A percentile compares a stretch with the other conserved stretches of the same genome.
These are phyloP conservation scores for Phalera bucephala DNA, from an alignment of 2,888 invertebrate species.

Conservation along the genomic window DNA sequence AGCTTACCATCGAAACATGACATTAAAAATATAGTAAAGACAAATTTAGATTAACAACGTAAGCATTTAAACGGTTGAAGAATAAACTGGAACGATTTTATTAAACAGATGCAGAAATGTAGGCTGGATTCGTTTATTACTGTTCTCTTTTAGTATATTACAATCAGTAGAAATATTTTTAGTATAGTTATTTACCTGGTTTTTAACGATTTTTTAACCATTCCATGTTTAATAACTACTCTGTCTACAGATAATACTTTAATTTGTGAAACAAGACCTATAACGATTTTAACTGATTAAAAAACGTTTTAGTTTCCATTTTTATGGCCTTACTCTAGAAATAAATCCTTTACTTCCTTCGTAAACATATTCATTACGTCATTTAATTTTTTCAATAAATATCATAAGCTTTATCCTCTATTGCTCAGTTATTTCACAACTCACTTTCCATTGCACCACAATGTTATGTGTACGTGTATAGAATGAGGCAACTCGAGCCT, in stretches of 20 bases:
- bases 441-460: constrained; percentile 30
- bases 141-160: background rate
- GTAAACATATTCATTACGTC: background rate
- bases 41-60: no score
- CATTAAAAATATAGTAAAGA: no score
- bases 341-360: background rate
- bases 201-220: background rate
- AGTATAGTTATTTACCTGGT: no score
- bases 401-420: constrained; percentile 13
- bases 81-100: background rate
- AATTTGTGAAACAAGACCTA: background rate
- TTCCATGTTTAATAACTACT: background rate
- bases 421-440: constrained; percentile 17
- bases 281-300: background rate
- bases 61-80: no score
- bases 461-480: constrained; percentile 30
- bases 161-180: no score
- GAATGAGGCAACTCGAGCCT: constrained; percentile 43
- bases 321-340: no score
- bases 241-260: background rate
- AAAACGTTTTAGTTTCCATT: background rate
- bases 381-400: no score
- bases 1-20: no score
- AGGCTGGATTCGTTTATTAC: background rate
- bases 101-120: background rate